Evolutionary conservation across 2,888 invertebrate genomes (phyloP).

Genomic region (Andrena fulva): DNA sequence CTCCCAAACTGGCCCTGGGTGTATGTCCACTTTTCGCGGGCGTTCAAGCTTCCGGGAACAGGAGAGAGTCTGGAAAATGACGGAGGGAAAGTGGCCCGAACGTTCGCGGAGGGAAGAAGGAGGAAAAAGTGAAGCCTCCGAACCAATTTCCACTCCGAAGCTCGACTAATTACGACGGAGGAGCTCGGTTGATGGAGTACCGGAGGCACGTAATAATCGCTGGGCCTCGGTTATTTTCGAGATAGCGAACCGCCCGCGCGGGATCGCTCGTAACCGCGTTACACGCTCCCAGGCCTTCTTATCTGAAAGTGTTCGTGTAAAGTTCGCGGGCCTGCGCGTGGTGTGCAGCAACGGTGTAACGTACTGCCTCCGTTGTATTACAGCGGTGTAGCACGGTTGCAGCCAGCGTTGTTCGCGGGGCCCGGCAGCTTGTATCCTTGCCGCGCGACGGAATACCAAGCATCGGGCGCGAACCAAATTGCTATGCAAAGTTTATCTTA

Average conservation of each 20-base stretch:
- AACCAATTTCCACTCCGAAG: not conserved
- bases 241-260: not conserved
- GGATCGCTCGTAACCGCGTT: slow-evolving; percentile 19
- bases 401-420: not conserved
- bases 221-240: slow-evolving; percentile 6
- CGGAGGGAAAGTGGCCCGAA: not conserved
- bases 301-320: slow-evolving; percentile 37
- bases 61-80: no score
- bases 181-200: not conserved
- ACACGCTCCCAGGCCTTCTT: slow-evolving; percentile 31
- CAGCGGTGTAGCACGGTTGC: slow-evolving; percentile 1
- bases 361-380: not conserved
- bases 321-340: slow-evolving; percentile 1
- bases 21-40: no score
- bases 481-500: slow-evolving; percentile 54
- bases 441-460: slow-evolving; percentile 28
- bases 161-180: not conserved
- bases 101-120: not conserved
- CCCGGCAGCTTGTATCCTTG: slow-evolving; percentile 5
- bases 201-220: slow-evolving; percentile 6
- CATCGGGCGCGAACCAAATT: slow-evolving; percentile 43
- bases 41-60: no score
- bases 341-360: not conserved
- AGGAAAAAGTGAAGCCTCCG: not conserved
- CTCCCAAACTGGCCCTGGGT: no score